Evolutionary conservation across 2,113 vertebrate genomes (phyloP).

Genomic region (Corythornis madagascariensis): DNA sequence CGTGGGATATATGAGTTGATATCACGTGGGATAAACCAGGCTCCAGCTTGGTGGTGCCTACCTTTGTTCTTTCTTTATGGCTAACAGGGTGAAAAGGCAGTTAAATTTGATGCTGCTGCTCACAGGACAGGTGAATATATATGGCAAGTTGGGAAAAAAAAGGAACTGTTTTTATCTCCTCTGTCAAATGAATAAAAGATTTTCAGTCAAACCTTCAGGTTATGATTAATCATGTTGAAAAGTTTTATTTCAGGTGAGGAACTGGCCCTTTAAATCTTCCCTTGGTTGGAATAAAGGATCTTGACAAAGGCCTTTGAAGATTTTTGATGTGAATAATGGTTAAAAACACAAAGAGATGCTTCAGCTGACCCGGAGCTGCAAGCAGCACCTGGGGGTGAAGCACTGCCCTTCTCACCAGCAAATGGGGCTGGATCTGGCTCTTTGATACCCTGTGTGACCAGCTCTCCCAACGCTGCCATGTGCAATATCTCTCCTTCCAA

Average conservation of each 20-base stretch:
- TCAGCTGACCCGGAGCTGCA: not conserved
- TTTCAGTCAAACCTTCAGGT: not conserved
- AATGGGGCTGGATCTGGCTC: not conserved
- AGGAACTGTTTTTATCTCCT: not conserved
- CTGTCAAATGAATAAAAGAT: not conserved
- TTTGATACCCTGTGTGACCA: not conserved
- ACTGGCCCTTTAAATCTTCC: not conserved
- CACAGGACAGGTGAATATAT: not conserved
- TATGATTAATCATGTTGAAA: not conserved
- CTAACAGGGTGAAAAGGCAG: not conserved
- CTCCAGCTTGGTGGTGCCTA: not conserved
- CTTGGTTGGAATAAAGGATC: not conserved
- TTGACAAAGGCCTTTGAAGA: not conserved
- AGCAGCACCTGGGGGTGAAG: rapidly evolving
- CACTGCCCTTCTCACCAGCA: not conserved
- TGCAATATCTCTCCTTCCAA: not conserved
- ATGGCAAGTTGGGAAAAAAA: not conserved
- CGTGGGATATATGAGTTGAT: not conserved
- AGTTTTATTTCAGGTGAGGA: not conserved
- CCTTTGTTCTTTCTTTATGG: not conserved
- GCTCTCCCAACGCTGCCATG: not conserved
- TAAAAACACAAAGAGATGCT: not conserved
- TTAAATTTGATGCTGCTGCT: not conserved
- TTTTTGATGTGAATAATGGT: not conserved
- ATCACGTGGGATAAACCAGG: not conserved